phyloP scores from a whole-genome alignment of 2,113 vertebrate species.

The Microcebus murinus region DNA sequence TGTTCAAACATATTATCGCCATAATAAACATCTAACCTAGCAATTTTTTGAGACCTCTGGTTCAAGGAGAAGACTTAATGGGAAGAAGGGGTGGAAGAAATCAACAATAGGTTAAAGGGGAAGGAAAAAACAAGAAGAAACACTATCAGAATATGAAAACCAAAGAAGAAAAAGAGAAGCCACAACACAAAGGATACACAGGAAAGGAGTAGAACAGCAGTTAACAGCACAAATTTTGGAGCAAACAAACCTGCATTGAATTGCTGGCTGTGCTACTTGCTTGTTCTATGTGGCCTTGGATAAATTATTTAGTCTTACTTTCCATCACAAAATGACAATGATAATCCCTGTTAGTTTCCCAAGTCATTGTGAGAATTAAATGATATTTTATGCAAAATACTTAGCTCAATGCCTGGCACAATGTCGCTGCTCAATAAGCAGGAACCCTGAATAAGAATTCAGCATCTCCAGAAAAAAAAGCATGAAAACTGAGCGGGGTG shows the following conservation, averaged over 20 bases:
- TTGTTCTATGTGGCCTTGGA: not conserved
- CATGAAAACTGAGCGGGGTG: not conserved
- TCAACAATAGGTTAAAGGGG: not conserved
- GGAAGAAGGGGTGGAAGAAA: not conserved
- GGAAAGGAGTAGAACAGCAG: rapidly evolving
- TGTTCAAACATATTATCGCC: constrained; percentile 63
- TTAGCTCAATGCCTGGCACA: not conserved
- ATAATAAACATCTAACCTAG: constrained; percentile 69
- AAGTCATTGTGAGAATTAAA: not conserved
- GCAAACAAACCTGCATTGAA: too few relatives aligned
- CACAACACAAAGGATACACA: not conserved
- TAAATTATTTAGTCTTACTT: not conserved
- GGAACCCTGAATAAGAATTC: not conserved
- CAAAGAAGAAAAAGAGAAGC: not conserved
- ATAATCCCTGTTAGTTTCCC: not conserved
- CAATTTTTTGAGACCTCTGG: constrained; percentile 69
- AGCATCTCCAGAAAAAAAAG: not conserved
- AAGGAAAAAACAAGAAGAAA: not conserved
- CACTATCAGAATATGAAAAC: constrained; percentile 15
- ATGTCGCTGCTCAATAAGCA: not conserved
- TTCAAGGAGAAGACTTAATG: constrained; percentile 73
- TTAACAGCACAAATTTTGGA: not conserved
- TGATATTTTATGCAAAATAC: not conserved
- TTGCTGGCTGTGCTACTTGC: not conserved
- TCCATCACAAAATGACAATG: not conserved